Base-by-base conservation (phyloP, 2,888 invertebrate species). In the Auanema freiburgensis region DNA sequence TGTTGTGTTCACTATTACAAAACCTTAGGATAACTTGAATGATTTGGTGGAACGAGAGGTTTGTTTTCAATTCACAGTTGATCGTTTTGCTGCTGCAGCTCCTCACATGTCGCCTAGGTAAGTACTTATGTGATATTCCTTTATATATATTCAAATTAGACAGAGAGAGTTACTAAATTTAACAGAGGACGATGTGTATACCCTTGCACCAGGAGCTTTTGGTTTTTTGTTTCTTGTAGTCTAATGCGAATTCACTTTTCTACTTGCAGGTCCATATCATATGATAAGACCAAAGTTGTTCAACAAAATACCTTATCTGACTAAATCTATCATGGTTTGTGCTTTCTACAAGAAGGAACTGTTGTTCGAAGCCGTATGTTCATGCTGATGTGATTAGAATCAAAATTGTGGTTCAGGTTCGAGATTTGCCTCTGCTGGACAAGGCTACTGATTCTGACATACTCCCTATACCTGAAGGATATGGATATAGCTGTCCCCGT, bases 271-370 rank as follows among this genome's bases (percentile, higher is more conserved):
- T 33, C 33, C 33, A 3, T 33, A 33, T 33, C 33, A 33, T 33
- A 33, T 33, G 33, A 33, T 33, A 3, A 33, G 33, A 33, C 33
- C 33, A 33, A 33, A 33, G 33, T 8, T 33, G 33, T 33, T 33
- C 33, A 33, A 33, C 33, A 33, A 33, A 8, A 33, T 33, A 33
- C 33, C 33, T 33, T 33, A 33, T 8, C 8, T 33, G 8, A 33
- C 33, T 3, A 33, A 33, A 8, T 33, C 33, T 3, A 33, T 33
- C 33, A 33, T 33, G 33, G 33, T 33, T 5, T 58, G 58, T 49
- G 58, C 58, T 49, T 50, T 58, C 24, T 58, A 58, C 50, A 58
- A 58, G 25, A 58, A 58, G 25, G 1, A 46, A 2, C 4, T 51
- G 14, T 41, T 58, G 18, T 58, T 44, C 25, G 33, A 58, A 10